phyloP scores from a whole-genome alignment of 2,797 vertebrate genomes.

The Chrosomus eos region DNA sequence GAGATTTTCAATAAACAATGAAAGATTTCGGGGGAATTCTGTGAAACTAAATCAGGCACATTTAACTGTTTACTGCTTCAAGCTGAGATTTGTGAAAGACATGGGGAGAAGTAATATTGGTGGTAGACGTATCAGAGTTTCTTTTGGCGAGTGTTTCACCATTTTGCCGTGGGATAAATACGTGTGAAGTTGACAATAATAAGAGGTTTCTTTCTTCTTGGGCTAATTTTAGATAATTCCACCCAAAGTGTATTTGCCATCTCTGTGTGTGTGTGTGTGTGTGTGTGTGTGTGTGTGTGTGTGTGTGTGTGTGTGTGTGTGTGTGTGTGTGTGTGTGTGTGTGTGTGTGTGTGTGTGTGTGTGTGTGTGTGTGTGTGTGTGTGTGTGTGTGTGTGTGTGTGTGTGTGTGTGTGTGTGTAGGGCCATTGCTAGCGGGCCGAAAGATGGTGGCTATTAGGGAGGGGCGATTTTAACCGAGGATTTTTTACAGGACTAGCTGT shows the following conservation, averaged over 20 bases:
- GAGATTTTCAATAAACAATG: not conserved
- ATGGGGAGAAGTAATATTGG: not conserved
- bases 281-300: not conserved
- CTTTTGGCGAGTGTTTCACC: conserved; percentile 2
- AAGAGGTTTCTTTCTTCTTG: conserved; percentile 35
- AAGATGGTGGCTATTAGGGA: no score
- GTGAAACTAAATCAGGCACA: not conserved
- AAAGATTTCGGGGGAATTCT: conserved; percentile 15
- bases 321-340: no score
- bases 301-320: not conserved
- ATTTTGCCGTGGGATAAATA: conserved; percentile 27
- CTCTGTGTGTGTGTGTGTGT: not conserved
- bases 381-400: not conserved
- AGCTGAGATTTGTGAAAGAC: conserved; percentile 1
- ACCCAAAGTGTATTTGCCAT: not conserved
- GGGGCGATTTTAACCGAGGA: not conserved
- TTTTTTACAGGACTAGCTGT: not conserved
- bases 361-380: not conserved
- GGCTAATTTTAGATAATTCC: conserved; percentile 35
- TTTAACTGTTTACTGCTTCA: conserved; percentile 2
- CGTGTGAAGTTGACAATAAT: conserved; percentile 50
- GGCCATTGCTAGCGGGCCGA: no score
- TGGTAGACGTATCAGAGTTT: conserved; percentile 18
- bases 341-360: no score
- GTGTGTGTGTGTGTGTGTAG: not conserved